Evolutionary conservation across 2,888 invertebrate species (phyloP), one percentile per base, ranked within the genome.

Genomic region (Petrophora chlorosata): DNA sequence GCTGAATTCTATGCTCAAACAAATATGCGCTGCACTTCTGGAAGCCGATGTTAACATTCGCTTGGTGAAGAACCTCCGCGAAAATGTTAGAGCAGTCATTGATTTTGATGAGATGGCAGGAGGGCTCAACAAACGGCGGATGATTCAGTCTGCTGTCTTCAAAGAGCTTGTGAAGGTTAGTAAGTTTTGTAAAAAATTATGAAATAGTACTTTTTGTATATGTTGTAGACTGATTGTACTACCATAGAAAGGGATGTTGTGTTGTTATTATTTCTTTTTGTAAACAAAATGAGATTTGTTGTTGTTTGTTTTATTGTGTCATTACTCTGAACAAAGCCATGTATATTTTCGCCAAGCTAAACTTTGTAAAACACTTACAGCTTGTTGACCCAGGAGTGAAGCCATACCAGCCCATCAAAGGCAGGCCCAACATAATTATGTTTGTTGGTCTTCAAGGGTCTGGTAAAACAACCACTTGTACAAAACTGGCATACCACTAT

Each of bases 81-180:
- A 99, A 89, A 99, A 99, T 97, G 99, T 99, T 16, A 94, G 97
- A 47, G 94, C 96, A 33, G 98, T 98, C 57, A 99, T 99, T 82
- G 98, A 99, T 86, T 99, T 99, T 85, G 99, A 99, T 76, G 99
- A 99, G 82, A 99, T 99, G 98, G 99, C 99, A 66, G 96, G 96
- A 25, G 99, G 99, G 4, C 94, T 99, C 34, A 99, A 99, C 84
- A 99, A 99, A 79, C 92, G 99, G 39, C 93, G 98, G 47, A 98
- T 99, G 97, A 99, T 99, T 68, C 99, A 99, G 80, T 99, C 97
- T 64, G 98, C 99, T 42, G 99, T 99, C 0, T 99, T 98, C 85
- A 98, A 98, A 80, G 99, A 99, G 90, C 94, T 99, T 42, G 96
- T 99, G 5, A 99, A 99, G 92, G 96, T 97, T 82, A 43, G 96